Percentiles rank a stretch among this genome's conserved stretches.
Conservation (phyloP, 2,888 invertebrate species). For the Callimorpha dominula region DNA sequence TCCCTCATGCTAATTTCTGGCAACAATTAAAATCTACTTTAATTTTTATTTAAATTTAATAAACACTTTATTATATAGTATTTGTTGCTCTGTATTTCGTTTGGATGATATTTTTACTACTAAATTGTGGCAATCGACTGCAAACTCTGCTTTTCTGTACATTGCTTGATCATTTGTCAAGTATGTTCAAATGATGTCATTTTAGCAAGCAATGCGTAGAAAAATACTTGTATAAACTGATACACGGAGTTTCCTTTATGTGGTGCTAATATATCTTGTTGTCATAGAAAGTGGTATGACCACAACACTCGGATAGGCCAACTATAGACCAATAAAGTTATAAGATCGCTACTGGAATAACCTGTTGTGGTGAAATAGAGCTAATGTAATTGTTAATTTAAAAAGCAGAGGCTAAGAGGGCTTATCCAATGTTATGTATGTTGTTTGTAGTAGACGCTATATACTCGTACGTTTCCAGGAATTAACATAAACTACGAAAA, state of each 20-base stretch:
- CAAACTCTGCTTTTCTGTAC: neutral
- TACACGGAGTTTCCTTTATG: neutral
- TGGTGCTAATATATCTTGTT: neutral
- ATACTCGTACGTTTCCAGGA: too few relatives aligned
- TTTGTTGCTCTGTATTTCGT: neutral
- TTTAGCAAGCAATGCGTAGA: neutral
- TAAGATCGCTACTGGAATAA: neutral
- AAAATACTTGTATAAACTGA: neutral
- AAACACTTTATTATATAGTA: too few relatives aligned
- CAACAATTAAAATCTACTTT: neutral
- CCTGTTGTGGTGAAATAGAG: neutral
- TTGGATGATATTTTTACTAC: neutral
- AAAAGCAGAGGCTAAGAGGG: neutral
- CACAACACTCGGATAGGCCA: neutral
- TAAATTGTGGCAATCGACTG: neutral
- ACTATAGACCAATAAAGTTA: neutral
- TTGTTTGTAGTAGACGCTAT: too few relatives aligned
- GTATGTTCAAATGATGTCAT: neutral
- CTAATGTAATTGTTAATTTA: neutral
- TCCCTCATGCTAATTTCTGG: neutral
- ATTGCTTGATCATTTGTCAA: neutral
- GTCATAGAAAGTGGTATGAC: conserved; percentile 1
- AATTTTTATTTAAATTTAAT: too few relatives aligned
- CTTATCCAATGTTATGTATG: too few relatives aligned
- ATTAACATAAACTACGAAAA: too few relatives aligned